phyloP scores from a whole-genome alignment of 2,888 invertebrate genomes.

The Amiota mariae region DNA sequence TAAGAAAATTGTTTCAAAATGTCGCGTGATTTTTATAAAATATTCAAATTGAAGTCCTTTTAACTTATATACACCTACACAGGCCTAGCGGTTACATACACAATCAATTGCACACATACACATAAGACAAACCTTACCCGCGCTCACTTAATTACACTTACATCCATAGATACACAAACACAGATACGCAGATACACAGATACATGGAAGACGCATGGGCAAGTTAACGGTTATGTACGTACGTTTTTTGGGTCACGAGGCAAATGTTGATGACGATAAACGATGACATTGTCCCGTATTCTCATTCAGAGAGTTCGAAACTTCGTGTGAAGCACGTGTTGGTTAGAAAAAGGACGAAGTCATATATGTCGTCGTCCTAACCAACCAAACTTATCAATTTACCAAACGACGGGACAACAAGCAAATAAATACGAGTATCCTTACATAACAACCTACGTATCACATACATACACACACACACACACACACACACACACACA shows the following conservation, averaged over 20 bases:
- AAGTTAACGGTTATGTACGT: slow-evolving; percentile 30
- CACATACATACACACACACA: neutral
- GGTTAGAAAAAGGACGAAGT: slow-evolving; percentile 52
- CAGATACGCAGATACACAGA: neutral
- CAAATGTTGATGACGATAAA: slow-evolving; percentile 44
- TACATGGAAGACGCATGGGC: slow-evolving; percentile 33
- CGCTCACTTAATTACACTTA: neutral
- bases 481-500: neutral
- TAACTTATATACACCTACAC: slow-evolving; percentile 32
- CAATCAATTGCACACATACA: slow-evolving; percentile 26
- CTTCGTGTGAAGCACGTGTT: slow-evolving; percentile 57
- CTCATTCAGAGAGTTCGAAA: slow-evolving; percentile 40
- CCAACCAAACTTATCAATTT: too few relatives aligned
- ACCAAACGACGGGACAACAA: too few relatives aligned
- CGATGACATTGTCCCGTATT: slow-evolving; percentile 65
- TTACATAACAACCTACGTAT: slow-evolving; percentile 45
- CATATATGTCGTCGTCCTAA: too few relatives aligned
- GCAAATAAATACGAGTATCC: too few relatives aligned
- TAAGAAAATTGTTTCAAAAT: slow-evolving; percentile 37
- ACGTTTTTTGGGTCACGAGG: slow-evolving; percentile 62
- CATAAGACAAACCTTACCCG: slow-evolving; percentile 3
- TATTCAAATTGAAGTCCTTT: slow-evolving; percentile 42
- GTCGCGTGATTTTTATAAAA: slow-evolving; percentile 65
- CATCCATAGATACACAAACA: neutral
- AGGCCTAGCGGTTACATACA: slow-evolving; percentile 24